phyloP scores from a whole-genome alignment of 2,113 vertebrate species.

The Poecilia latipinna region DNA sequence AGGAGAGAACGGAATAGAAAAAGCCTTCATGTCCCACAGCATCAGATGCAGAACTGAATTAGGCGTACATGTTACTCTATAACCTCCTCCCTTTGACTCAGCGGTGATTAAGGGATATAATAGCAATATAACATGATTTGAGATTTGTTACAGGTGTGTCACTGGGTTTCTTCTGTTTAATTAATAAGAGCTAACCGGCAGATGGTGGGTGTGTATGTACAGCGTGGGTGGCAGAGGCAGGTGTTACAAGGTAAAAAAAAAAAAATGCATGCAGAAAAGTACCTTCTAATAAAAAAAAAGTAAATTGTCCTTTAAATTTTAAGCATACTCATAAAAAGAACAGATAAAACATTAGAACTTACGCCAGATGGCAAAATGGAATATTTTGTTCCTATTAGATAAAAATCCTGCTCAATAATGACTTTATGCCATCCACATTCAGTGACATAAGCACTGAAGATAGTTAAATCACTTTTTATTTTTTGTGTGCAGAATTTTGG shows the following conservation, averaged over 20 bases:
- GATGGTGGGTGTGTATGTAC: constrained; percentile 24
- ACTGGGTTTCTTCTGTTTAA: constrained; percentile 17
- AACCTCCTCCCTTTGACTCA: not conserved
- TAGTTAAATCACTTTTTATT: too few species aligned
- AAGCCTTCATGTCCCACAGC: too few species aligned
- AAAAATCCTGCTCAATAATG: not conserved
- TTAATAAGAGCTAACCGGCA: constrained; percentile 51
- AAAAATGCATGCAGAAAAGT: not conserved
- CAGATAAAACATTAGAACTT: not conserved
- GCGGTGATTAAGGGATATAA: constrained; percentile 18
- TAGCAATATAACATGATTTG: constrained; percentile 24
- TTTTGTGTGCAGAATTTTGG: too few species aligned
- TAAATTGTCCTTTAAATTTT: not conserved
- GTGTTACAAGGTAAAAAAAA: constrained; percentile 8
- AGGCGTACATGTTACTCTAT: constrained; percentile 7
- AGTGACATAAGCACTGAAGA: too few species aligned
- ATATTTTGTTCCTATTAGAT: not conserved
- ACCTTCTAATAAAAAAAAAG: not conserved
- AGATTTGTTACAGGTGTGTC: constrained; percentile 23
- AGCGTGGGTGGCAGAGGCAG: constrained; percentile 17
- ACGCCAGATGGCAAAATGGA: not conserved
- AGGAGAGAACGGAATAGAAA: not conserved
- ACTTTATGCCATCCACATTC: not conserved
- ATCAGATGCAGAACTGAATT: too few species aligned
- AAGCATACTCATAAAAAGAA: too few species aligned